Evolutionary conservation across 2,113 vertebrate genomes (phyloP), one percentile per base, ranked within the genome.

Genomic region (Ancistrus triradiatus): DNA sequence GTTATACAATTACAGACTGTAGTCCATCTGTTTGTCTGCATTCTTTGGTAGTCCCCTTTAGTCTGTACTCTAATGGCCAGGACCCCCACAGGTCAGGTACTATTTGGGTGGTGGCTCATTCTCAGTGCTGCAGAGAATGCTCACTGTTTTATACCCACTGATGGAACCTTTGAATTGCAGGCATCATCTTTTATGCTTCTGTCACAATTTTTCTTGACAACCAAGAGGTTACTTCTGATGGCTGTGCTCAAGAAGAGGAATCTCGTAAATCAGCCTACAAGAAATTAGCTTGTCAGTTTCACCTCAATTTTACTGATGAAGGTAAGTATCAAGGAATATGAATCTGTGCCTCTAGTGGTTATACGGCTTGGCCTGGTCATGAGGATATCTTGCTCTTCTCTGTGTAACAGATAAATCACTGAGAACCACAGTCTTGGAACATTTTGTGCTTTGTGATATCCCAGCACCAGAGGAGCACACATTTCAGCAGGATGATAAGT

Each of bases 241-340:
- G 5, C 21, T 59, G 38, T 64, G 25, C 2, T 40, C 2, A 40
- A 1, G 6, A 53, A 2, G 22, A 59, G 0, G 59, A 73, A 53
- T 59, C 70, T 2, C 21, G 8, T 42, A 65, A 73, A 68, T 68
- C 59, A 5, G 70, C 59, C 17, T 73, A 68, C 17, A 59, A 37
- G 8, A 46, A 51, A 63, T 35, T 73, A 40, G 49, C 47, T 10
- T 19, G 15, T 42, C 24, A 33, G 2, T 73, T 73, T 53, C 22
- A 19, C 33, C 19, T 42, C 7, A 42, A 33, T 14, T 13, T 3
- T 19, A 19, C 18, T 42, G 6, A 19, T 3, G 1, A 43, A 24
- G 65, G 70, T 68, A 31, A 7, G 38, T 21, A 28, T 17, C 13
- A 60, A n/a, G 7, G 4, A 43, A 49, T 22, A 9, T 37, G n/a